A percentile compares a stretch with the other conserved stretches of the same genome.
These are phyloP conservation scores for Caranx ignobilis DNA, from an alignment of 2,113 vertebrate species.

Conservation along the genomic window DNA sequence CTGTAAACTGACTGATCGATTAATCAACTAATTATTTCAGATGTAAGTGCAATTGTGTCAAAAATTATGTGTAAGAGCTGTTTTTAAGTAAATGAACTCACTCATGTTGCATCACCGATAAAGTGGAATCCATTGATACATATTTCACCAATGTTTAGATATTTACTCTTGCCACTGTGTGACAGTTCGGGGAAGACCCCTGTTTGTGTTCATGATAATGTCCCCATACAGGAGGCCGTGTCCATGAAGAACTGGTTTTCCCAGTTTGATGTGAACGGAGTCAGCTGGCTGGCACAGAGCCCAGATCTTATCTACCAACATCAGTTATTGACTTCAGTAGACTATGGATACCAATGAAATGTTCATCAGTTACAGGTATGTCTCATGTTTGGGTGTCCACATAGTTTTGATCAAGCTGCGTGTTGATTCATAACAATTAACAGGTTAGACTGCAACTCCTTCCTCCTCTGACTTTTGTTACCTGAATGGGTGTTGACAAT, in stretches of 20 bases:
- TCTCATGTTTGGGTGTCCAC: not conserved
- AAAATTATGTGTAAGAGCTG: not conserved
- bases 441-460: not conserved
- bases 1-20: too few relatives aligned
- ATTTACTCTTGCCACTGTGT: not conserved
- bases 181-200: not conserved
- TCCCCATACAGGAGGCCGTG: not conserved
- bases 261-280: not conserved
- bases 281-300: not conserved
- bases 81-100: not conserved
- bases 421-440: not conserved
- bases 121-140: not conserved
- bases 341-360: not conserved
- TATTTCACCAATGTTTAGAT: not conserved
- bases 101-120: not conserved
- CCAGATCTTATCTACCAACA: not conserved
- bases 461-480: constrained; percentile 59
- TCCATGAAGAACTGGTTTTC: not conserved
- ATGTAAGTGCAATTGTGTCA: too few relatives aligned
- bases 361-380: not conserved
- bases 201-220: not conserved
- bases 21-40: too few relatives aligned
- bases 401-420: not conserved
- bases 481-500: constrained; percentile 94
- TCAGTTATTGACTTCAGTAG: not conserved